Evolutionary conservation across 92 coral and sea anemone genomes (phyloP).

Genomic region (Parazoanthus darwini): DNA sequence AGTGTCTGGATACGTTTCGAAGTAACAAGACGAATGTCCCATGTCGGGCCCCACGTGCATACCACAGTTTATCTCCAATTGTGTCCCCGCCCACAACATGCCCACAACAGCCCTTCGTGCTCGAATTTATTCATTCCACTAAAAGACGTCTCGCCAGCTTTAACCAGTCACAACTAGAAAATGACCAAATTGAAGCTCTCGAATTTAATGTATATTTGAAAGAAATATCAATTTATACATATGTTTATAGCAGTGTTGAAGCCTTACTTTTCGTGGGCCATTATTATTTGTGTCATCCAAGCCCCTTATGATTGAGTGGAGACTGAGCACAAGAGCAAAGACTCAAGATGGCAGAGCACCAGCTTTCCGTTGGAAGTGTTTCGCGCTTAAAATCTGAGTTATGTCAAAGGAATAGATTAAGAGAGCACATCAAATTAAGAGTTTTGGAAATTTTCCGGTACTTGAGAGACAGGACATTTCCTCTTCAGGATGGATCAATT

Average conservation of each 20-base stretch:
- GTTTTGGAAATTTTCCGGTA: slow-evolving; percentile 56
- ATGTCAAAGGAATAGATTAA: slow-evolving; percentile 29
- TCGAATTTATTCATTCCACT: no score
- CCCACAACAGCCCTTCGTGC: not conserved
- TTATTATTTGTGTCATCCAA: not conserved
- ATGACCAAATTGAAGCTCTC: no score
- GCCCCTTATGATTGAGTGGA: slow-evolving; percentile 25
- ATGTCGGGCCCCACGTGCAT: not conserved
- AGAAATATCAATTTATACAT: not conserved
- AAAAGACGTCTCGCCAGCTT: not conserved
- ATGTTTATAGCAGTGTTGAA: no score
- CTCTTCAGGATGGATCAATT: slow-evolving; percentile 6
- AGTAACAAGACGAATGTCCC: not conserved
- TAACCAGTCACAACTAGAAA: no score
- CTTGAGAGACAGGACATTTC: slow-evolving; percentile 50
- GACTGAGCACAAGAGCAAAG: slow-evolving; percentile 30
- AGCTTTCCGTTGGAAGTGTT: slow-evolving; percentile 51
- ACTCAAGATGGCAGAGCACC: slow-evolving; percentile 49
- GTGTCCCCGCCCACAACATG: slow-evolving; percentile 12
- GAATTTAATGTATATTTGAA: not conserved
- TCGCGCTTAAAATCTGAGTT: slow-evolving; percentile 35
- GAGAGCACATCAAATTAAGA: slow-evolving; percentile 28
- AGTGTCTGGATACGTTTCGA: not conserved
- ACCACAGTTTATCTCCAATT: not conserved
- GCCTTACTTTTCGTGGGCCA: not conserved